Evolutionary conservation across 2,113 vertebrate species (phyloP).

Genomic region (Datnioides undecimradiatus): DNA sequence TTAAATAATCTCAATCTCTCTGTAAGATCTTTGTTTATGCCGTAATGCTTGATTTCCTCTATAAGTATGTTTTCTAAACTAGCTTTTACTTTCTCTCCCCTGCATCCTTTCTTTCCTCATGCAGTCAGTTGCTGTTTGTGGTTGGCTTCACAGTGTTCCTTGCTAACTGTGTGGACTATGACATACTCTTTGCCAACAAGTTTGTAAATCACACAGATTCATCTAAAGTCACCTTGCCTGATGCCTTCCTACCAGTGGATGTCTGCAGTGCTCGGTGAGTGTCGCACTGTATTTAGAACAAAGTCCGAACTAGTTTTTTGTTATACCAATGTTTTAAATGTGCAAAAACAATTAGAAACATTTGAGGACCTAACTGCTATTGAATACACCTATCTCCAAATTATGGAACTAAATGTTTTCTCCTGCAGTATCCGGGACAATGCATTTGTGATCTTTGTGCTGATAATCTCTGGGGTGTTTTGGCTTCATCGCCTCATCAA

Average conservation of each 20-base stretch:
- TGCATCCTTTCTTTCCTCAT: not conserved
- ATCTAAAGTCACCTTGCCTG: conserved; percentile 95
- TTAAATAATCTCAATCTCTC: not conserved
- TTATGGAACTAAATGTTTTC: conserved; percentile 28
- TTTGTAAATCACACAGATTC: conserved; percentile 95
- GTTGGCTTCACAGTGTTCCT: conserved; percentile 98
- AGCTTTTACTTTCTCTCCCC: not conserved
- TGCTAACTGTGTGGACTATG: conserved; percentile 97
- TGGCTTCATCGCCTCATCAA: conserved; percentile 97
- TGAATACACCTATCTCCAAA: not conserved
- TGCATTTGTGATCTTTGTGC: conserved; percentile 91
- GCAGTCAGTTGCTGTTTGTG: conserved; percentile 97
- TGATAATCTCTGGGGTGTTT: conserved; percentile 95
- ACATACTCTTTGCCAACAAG: conserved; percentile 99
- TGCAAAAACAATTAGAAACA: not conserved
- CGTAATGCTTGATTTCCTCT: not conserved
- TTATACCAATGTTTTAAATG: not conserved
- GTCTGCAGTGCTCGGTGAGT: conserved; percentile 92
- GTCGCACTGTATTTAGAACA: not conserved
- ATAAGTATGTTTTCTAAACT: not conserved
- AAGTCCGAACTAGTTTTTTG: too few relatives aligned
- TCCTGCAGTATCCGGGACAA: conserved; percentile 91
- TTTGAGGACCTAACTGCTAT: not conserved
- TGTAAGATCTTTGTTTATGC: not conserved
- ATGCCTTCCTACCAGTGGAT: conserved; percentile 92